Evolutionary conservation across 1,140 invertebrate species (phyloP), one percentile per base, ranked within the genome.

Genomic region (Drosophila truncata): DNA sequence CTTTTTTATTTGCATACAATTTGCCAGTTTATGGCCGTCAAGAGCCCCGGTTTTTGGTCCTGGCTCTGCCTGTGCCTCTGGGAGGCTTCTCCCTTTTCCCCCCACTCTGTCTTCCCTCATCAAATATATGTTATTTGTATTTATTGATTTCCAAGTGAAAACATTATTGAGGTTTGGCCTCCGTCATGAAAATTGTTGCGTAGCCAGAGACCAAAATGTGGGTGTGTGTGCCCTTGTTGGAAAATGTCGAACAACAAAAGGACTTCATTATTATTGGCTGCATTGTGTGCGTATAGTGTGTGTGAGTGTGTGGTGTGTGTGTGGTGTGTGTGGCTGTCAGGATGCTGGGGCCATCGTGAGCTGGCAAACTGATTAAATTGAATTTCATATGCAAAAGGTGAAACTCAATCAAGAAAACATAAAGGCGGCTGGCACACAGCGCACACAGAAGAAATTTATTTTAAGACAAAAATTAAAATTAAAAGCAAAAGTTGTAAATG

Each of bases 351-450:
- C 39, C 60, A 50, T 74, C 69, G 66, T 75, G 78, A 82, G 69
- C 80, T 90, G 78, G 78, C 76, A 83, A 87, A 87, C 85, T 90
- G 85, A 88, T 88, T 88, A 88, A 88, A 88, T 88, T 88, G 85
- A 88, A 88, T 88, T 88, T 88, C 85, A 88, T 88, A 88, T 88
- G 85, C 85, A 88, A 88, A 88, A 88, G 85, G 85, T 88, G 78
- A 88, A 88, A 90, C 85, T 90, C 85, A 88, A 88, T 88, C 85
- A 88, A 90, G 84, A 84, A 88, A 88, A 90, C 84, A 88, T 88
- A 88, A 88, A 88, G 84, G 81, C 59, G 52, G 27, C 33, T 23
- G 35, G 11, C 16, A 46, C 42, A 46, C 52, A 37, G 31, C 31
- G 18, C 29, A 50, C 66, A 35, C 31, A 23, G 42, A 55, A 20